phyloP scores from a whole-genome alignment of 2,797 vertebrate genomes.

The Paratrypauchen microcephalus region DNA sequence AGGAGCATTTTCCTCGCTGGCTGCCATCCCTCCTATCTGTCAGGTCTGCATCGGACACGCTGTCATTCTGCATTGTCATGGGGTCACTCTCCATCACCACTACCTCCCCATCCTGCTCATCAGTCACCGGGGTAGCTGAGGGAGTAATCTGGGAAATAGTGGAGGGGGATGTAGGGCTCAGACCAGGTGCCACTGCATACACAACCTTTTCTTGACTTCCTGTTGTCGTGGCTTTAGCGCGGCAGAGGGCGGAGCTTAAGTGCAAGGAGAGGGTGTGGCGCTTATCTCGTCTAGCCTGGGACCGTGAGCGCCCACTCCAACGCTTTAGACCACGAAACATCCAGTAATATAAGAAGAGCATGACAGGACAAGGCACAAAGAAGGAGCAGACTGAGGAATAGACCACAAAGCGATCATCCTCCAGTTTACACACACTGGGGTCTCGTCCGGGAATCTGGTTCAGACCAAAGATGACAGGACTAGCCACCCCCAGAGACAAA shows the following conservation, averaged over 20 bases:
- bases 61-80: slow-evolving; percentile 68
- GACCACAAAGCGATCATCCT: slow-evolving; percentile 75
- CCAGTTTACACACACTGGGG: slow-evolving; percentile 70
- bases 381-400: slow-evolving; percentile 81
- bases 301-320: slow-evolving; percentile 69
- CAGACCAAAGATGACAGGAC: slow-evolving; percentile 77
- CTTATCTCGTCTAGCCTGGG: slow-evolving; percentile 28
- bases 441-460: slow-evolving; percentile 73
- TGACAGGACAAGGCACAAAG: slow-evolving; percentile 78
- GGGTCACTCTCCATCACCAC: slow-evolving; percentile 54
- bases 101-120: neutral
- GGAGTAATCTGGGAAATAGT: slow-evolving; percentile 15
- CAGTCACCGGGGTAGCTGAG: slow-evolving; percentile 14
- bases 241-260: slow-evolving; percentile 45
- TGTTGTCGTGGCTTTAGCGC: slow-evolving; percentile 27
- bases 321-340: slow-evolving; percentile 73
- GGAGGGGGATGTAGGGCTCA: slow-evolving; percentile 57
- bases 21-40: slow-evolving; percentile 42
- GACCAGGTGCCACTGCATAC: slow-evolving; percentile 41
- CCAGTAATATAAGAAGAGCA: slow-evolving; percentile 79
- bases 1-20: slow-evolving; percentile 48
- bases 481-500: slow-evolving; percentile 75
- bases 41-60: slow-evolving; percentile 63
- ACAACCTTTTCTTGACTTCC: slow-evolving; percentile 46
- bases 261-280: slow-evolving; percentile 53